Evolutionary conservation across 1,140 invertebrate species (phyloP).

Genomic region (Tribolium castaneum): DNA sequence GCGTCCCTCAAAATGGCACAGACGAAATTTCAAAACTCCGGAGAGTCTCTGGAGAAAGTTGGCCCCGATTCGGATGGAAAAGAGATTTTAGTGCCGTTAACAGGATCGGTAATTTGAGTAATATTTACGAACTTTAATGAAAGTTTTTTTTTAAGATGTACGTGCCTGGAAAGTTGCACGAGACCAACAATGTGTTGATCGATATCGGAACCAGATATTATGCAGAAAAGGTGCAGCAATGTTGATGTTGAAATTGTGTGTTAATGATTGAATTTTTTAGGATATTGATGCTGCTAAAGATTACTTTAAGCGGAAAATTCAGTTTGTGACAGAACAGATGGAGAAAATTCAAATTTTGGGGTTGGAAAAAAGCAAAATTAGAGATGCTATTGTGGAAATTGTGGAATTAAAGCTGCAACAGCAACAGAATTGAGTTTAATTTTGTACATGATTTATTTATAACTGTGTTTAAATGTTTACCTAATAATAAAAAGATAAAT

Average conservation of each 20-base stretch:
- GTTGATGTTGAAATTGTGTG: neutral
- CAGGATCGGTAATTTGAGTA: constrained; percentile 78
- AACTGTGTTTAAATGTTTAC: neutral
- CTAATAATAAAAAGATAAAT: neutral
- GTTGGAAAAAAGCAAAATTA: constrained; percentile 86
- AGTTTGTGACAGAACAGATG: constrained; percentile 93
- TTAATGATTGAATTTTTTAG: constrained; percentile 65
- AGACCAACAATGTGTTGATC: constrained; percentile 87
- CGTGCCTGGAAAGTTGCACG: constrained; percentile 86
- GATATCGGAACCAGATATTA: constrained; percentile 97
- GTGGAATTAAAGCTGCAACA: constrained; percentile 75
- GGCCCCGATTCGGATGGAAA: constrained; percentile 79
- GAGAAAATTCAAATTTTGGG: constrained; percentile 90
- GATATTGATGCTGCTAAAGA: constrained; percentile 84
- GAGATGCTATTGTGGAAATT: constrained; percentile 80
- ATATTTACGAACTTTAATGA: constrained; percentile 47
- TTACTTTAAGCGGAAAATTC: constrained; percentile 92
- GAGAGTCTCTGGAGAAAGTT: constrained; percentile 85
- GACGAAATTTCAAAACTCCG: constrained; percentile 88
- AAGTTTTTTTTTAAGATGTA: constrained; percentile 77
- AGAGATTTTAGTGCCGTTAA: constrained; percentile 90
- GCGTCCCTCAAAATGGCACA: constrained; percentile 91
- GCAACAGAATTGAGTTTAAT: constrained; percentile 40
- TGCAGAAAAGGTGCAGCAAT: constrained; percentile 80
- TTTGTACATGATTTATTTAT: neutral